Conservation (phyloP, 2,888 invertebrate genomes). For the Lochmaea capreae region DNA sequence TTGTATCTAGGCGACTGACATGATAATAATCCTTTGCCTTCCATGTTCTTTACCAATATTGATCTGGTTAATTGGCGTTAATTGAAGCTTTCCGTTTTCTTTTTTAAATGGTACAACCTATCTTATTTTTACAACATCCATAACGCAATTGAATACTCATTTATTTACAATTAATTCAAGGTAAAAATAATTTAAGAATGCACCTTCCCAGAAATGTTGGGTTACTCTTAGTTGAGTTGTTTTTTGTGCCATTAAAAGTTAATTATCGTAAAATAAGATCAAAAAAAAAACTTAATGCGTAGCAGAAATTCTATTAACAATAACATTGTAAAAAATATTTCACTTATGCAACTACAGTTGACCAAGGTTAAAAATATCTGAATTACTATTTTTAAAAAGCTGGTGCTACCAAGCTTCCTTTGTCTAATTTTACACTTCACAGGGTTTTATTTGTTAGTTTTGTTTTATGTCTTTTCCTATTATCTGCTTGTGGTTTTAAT, state of each 20-base stretch:
- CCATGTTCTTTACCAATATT: no score
- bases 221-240: neutral
- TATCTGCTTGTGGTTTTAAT: constrained; percentile 6
- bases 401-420: neutral
- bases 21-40: no score
- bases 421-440: constrained; percentile 13
- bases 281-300: neutral
- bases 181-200: neutral
- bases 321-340: neutral
- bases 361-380: constrained; percentile 12
- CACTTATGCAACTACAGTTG: neutral
- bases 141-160: no score
- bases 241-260: neutral
- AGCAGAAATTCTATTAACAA: neutral
- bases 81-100: no score
- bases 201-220: neutral
- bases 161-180: neutral
- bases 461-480: constrained; percentile 5
- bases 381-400: neutral
- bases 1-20: no score
- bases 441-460: neutral
- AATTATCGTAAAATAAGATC: neutral
- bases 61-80: no score
- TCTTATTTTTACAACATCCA: no score
- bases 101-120: no score